Conservation (phyloP, 1,140 invertebrate genomes). For the Listronotus bonariensis region DNA sequence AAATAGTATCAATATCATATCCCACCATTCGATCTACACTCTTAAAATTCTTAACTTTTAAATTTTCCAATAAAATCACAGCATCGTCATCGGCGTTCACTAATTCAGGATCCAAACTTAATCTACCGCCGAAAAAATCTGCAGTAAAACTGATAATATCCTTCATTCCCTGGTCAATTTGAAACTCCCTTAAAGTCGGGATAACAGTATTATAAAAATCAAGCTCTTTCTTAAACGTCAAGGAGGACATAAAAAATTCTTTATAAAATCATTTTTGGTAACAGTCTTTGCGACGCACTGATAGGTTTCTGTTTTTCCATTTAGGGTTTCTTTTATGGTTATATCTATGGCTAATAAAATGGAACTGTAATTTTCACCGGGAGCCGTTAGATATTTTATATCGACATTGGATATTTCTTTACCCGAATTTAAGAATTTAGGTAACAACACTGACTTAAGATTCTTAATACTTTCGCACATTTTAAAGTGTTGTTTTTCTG, state of each 20-base stretch:
- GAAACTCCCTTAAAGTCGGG: constrained; percentile 58
- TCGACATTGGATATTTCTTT: neutral
- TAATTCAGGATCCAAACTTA: constrained; percentile 53
- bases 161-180: constrained; percentile 56
- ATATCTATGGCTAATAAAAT: constrained; percentile 49
- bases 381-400: constrained; percentile 41
- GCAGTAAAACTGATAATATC: constrained; percentile 56
- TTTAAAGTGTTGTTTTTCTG: too few relatives aligned
- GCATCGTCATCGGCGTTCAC: constrained; percentile 61
- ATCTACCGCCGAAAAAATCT: constrained; percentile 60
- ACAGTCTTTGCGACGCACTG: constrained; percentile 63
- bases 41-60: constrained; percentile 49
- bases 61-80: constrained; percentile 63
- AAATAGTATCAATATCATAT: constrained; percentile 10
- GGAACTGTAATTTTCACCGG: constrained; percentile 52
- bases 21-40: constrained; percentile 7
- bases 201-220: constrained; percentile 59
- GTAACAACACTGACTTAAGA: constrained; percentile 1
- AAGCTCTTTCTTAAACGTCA: constrained; percentile 64
- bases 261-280: constrained; percentile 60
- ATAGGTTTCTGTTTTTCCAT: constrained; percentile 46
- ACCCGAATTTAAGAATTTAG: neutral
- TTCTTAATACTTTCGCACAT: constrained; percentile 1
- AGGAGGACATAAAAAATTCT: constrained; percentile 56
- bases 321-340: constrained; percentile 28